Evolutionary conservation across 2,797 vertebrate species (phyloP).

Genomic region (Lepidocolaptes lacrymiger): DNA sequence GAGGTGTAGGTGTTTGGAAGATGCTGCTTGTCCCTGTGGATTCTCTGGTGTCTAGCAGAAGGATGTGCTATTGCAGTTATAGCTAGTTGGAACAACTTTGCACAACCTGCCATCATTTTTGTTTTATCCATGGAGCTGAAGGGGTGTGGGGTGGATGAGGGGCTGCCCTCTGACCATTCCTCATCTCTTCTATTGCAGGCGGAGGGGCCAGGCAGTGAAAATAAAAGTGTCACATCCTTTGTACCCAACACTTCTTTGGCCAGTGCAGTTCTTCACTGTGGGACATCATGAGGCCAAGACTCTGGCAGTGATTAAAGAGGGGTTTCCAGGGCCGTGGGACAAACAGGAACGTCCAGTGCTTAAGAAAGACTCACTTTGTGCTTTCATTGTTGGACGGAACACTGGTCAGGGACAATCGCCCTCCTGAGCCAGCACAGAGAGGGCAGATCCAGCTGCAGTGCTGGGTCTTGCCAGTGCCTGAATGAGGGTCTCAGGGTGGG

Average conservation of each 20-base stretch:
- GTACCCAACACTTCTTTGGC: background rate
- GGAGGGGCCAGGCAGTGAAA: background rate
- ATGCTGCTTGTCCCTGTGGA: background rate
- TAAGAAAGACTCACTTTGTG: conserved; percentile 19
- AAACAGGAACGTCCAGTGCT: conserved; percentile 20
- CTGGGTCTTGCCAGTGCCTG: fast-evolving
- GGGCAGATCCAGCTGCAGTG: background rate
- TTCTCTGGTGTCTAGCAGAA: background rate
- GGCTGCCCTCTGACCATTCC: background rate
- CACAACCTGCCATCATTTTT: background rate
- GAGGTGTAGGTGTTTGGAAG: background rate
- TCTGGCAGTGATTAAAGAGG: conserved; percentile 17
- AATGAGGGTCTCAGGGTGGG: background rate
- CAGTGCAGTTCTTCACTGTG: fast-evolving
- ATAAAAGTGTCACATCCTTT: background rate
- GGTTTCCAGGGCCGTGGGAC: background rate
- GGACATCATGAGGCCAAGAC: background rate
- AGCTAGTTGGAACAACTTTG: background rate
- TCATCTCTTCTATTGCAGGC: fast-evolving
- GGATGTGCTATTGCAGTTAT: background rate
- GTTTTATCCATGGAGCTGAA: background rate
- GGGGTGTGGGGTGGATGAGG: background rate
- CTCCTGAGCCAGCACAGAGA: fast-evolving
- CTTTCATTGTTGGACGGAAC: background rate
- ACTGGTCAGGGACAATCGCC: background rate